phyloP scores from a whole-genome alignment of 2,888 invertebrate species.

The Aspidiotus destructor region DNA sequence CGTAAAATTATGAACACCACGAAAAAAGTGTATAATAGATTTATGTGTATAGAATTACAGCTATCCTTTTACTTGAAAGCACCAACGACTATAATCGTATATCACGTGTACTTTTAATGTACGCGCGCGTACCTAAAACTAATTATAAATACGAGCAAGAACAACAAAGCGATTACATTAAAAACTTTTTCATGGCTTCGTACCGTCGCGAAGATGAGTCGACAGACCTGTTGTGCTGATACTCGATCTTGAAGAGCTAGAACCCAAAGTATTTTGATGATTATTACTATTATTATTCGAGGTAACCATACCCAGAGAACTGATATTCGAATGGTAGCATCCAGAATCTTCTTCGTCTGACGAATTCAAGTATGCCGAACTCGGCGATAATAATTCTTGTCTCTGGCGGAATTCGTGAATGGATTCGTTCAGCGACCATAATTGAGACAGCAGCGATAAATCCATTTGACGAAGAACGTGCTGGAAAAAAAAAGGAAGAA shows the following conservation, averaged over 20 bases:
- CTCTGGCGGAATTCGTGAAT: constrained; percentile 76
- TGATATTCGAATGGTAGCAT: constrained; percentile 24
- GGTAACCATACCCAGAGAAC: constrained; percentile 19
- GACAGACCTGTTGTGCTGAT: constrained; percentile 4
- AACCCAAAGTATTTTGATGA: constrained; percentile 19
- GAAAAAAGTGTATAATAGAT: no score
- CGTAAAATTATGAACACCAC: no score
- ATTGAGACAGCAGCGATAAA: constrained; percentile 75
- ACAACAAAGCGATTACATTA: no score
- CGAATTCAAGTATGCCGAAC: constrained; percentile 37
- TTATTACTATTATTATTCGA: not conserved
- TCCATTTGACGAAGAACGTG: constrained; percentile 80
- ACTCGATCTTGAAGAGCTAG: constrained; percentile 24
- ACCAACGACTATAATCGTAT: no score
- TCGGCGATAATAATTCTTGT: constrained; percentile 43
- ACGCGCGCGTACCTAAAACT: no score
- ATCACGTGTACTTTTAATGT: no score
- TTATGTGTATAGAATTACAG: no score
- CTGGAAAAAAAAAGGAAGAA: constrained; percentile 48
- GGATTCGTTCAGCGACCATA: constrained; percentile 85
- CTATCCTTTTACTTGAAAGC: no score
- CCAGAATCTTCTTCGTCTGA: constrained; percentile 38
- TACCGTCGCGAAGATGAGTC: no score
- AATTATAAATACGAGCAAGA: no score
- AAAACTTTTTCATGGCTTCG: no score